A percentile compares a stretch with the other conserved stretches of the same genome.
These are phyloP conservation scores for Caenorhabditis brenneri DNA, from an alignment of 1,140 invertebrate species.

Conservation along the genomic window DNA sequence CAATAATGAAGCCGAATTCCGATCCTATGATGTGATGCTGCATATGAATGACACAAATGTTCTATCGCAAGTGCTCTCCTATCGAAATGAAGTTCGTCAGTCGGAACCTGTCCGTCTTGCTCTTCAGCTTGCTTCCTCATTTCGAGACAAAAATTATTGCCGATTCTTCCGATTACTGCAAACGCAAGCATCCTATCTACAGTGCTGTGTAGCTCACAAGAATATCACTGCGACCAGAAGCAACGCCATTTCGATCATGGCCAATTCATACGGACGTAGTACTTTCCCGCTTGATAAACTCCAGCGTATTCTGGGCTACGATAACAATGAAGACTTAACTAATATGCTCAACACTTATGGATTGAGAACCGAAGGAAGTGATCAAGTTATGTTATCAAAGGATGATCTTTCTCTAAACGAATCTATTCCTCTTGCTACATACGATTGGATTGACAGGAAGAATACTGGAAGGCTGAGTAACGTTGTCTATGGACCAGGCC, in stretches of 20 bases:
- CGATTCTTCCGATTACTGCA: conserved; percentile 84
- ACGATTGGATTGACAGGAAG: conserved; percentile 24
- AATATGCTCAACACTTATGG: neutral
- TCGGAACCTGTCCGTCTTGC: conserved; percentile 77
- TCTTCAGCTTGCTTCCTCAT: conserved; percentile 80
- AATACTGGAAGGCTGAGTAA: neutral
- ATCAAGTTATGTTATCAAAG: conserved; percentile 1
- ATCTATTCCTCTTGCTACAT: neutral
- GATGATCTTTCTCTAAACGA: neutral
- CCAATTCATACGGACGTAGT: conserved; percentile 25
- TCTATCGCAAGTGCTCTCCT: conserved; percentile 76
- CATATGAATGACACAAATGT: conserved; percentile 92
- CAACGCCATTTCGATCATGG: conserved; percentile 5
- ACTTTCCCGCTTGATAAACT: conserved; percentile 5
- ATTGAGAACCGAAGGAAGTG: neutral
- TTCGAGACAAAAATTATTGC: conserved; percentile 85
- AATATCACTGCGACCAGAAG: neutral
- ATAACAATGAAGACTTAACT: conserved; percentile 14
- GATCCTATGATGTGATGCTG: conserved; percentile 87
- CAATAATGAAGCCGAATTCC: conserved; percentile 83
- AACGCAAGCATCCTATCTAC: conserved; percentile 46
- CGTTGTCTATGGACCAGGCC: neutral
- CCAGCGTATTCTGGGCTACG: conserved; percentile 28
- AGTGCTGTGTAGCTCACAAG: conserved; percentile 50
- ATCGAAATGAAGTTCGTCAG: conserved; percentile 48